Evolutionary conservation across 1,140 invertebrate genomes (phyloP), one percentile per base, ranked within the genome.

Genomic region (Drosophila simulans): DNA sequence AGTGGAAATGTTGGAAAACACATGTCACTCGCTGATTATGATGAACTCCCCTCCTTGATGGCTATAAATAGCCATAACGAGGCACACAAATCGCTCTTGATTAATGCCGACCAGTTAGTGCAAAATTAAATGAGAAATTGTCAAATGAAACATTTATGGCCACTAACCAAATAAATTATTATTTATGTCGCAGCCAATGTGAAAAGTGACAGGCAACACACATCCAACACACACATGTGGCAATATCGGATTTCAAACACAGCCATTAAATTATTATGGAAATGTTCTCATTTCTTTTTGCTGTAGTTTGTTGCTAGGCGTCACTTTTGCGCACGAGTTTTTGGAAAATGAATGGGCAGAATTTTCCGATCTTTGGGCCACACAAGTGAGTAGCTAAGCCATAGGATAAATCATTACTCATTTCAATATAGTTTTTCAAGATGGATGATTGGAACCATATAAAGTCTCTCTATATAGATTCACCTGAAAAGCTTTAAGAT

Each of bases 61-160:
- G 31, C 77, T 86, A 82, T 88, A 78, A 85, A 85, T 86, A 86
- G 55, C 54, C 34, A 17, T 17, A 7, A 15, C 60, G 54, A 80
- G 62, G 56, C 59, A 56, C 34, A 64, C 49, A 80, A 68, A 81
- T 55, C 59, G 58, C n/a, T 48, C 52, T 53, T 88, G 83, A 88
- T 88, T 88, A 88, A 88, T 88, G 73, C 69, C 64, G 65, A 35
- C 55, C 74, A 70, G 73, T 77, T 77, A 71, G 83, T 82, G 79
- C 83, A 83, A 89, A 88, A 88, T 88, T 88, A 89, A 84, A 88
- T 58, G 79, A 63, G 59, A 85, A 84, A 85, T 55, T 80, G 66
- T 76, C 72, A 79, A 79, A 68, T 68, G 66, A 58, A 80, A 76
- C 76, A 80, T 74, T 68, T 75, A 59, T 46, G 65, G 60, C 57